phyloP scores from a whole-genome alignment of 2,888 invertebrate species.

The Nasonia oneida region DNA sequence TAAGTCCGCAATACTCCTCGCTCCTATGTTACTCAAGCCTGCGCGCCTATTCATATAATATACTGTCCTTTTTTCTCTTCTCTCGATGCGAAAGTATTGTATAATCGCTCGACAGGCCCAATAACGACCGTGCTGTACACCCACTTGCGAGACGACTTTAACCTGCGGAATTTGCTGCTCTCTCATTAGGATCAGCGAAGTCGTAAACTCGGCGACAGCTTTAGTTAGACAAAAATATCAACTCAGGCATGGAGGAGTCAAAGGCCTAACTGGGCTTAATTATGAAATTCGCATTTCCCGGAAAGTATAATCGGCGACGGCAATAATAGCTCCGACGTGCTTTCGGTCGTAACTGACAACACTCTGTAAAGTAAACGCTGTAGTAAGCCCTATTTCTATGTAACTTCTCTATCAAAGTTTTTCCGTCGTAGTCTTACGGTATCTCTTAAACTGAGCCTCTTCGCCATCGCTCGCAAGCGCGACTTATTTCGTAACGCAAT shows the following conservation, averaged over 20 bases:
- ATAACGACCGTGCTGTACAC: background rate
- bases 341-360: conserved; percentile 44
- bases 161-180: background rate
- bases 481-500: background rate
- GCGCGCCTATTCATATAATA: background rate
- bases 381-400: conserved; percentile 7
- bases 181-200: background rate
- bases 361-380: conserved; percentile 9
- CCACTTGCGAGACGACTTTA: background rate
- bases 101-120: background rate
- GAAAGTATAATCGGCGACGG: conserved; percentile 67
- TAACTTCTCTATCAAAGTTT: conserved; percentile 8
- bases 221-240: background rate
- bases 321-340: conserved; percentile 63
- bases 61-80: too few species aligned
- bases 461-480: background rate
- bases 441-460: conserved; percentile 14
- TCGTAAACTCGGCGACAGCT: background rate
- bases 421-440: background rate
- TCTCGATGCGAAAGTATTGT: background rate
- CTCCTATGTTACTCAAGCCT: too few species aligned
- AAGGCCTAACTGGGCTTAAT: conserved; percentile 12
- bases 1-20: background rate
- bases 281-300: conserved; percentile 49
- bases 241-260: conserved; percentile 6